These are phyloP conservation scores for Erythrocercus mccallii DNA, from an alignment of 2,113 vertebrate genomes.

Conservation along the genomic window DNA sequence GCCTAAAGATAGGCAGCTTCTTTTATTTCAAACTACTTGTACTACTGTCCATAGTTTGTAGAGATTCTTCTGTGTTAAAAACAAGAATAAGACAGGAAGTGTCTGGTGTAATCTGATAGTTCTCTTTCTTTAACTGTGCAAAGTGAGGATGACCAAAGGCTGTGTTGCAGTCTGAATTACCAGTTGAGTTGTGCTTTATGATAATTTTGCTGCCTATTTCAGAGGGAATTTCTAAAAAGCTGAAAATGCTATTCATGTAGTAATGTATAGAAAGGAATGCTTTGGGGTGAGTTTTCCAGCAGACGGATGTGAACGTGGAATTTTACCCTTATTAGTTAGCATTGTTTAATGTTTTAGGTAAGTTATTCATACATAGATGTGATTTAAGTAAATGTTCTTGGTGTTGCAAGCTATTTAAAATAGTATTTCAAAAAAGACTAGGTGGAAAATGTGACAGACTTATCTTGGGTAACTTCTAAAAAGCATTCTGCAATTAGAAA, in stretches of 20 bases:
- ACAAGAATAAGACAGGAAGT: not conserved
- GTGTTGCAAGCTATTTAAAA: not conserved
- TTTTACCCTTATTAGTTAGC: not conserved
- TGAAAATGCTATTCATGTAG: not conserved
- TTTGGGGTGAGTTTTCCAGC: not conserved
- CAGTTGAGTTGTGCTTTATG: not conserved
- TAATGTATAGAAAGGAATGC: not conserved
- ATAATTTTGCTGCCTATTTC: not conserved
- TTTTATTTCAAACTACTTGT: not conserved
- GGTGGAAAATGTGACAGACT: conserved; percentile 34
- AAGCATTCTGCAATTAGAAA: conserved; percentile 56
- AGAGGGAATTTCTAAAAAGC: not conserved
- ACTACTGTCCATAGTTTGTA: not conserved
- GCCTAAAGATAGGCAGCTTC: not conserved
- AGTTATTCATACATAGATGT: not conserved
- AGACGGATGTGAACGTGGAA: not conserved
- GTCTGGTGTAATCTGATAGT: not conserved
- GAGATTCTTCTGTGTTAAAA: not conserved
- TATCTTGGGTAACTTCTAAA: conserved; percentile 35
- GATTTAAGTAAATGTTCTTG: not conserved
- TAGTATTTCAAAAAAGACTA: not conserved
- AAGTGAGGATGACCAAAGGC: not conserved
- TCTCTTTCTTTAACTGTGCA: not conserved
- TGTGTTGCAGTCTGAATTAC: not conserved
- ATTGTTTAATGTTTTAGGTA: not conserved